Conservation (phyloP, 2,113 vertebrate genomes). For the Seriola quinqueradiata region DNA sequence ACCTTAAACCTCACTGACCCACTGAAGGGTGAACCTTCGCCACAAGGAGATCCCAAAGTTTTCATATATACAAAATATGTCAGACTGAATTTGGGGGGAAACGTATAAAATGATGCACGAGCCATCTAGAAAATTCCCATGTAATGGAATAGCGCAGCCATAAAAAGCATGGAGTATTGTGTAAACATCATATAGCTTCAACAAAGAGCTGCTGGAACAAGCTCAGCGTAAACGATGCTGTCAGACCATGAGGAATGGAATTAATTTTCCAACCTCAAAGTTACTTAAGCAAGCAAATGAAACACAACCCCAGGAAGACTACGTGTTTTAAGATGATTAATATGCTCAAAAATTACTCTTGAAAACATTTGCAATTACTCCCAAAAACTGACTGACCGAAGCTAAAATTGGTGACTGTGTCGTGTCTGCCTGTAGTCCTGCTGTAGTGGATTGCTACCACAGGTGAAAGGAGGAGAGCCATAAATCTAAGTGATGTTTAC, state of each 20-base stretch:
- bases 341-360: neutral
- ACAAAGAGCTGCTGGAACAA: constrained; percentile 12
- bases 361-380: constrained; percentile 7
- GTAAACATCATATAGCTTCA: constrained; percentile 11
- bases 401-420: constrained; percentile 1
- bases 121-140: neutral
- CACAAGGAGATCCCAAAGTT: neutral
- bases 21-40: neutral
- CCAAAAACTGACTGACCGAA: neutral
- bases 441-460: constrained; percentile 46
- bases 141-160: neutral
- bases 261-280: neutral
- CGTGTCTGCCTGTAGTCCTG: constrained; percentile 52
- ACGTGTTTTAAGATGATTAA: neutral
- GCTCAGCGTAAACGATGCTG: neutral
- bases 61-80: neutral
- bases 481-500: constrained; percentile 59
- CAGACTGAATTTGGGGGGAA: neutral
- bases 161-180: neutral
- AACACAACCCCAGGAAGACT: neutral
- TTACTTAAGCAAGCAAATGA: neutral
- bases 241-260: neutral
- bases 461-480: constrained; percentile 53
- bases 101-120: neutral
- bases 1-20: neutral